These are phyloP conservation scores for Garra rufa DNA, from an alignment of 2,113 vertebrate species.

Conservation along the genomic window DNA sequence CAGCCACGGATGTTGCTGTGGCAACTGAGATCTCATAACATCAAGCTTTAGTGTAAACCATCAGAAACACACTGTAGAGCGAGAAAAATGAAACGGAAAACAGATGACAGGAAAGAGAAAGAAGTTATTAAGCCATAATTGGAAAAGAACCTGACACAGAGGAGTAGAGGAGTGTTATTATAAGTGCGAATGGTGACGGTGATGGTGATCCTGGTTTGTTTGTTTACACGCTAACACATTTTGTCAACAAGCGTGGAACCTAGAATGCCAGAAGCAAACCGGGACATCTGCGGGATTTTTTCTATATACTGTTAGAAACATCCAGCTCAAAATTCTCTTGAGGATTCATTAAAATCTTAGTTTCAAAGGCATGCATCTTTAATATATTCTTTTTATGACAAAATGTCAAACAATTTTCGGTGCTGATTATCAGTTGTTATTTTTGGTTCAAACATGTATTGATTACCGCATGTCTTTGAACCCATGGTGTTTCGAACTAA, in stretches of 20 bases:
- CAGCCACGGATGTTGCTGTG: conserved; percentile 78
- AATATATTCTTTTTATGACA: conserved; percentile 37
- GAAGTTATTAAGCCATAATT: conserved; percentile 43
- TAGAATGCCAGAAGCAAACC: background rate
- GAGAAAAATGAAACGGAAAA: conserved; percentile 28
- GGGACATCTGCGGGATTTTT: background rate
- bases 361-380: conserved; percentile 30
- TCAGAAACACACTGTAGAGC: conserved; percentile 38
- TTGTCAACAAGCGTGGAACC: background rate
- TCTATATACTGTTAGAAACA: background rate
- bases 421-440: conserved; percentile 33
- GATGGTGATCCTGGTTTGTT: background rate
- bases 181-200: background rate
- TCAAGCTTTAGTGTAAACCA: conserved; percentile 55
- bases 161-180: background rate
- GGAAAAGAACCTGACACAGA: background rate
- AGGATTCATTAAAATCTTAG: conserved; percentile 39
- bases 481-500: background rate
- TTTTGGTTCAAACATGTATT: conserved; percentile 26
- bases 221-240: background rate
- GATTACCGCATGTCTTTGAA: conserved; percentile 24
- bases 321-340: conserved; percentile 18
- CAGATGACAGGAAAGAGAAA: conserved; percentile 45
- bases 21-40: conserved; percentile 78
- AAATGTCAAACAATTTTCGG: background rate